Conservation (phyloP, 1,140 invertebrate genomes). For the Venturia canescens region DNA sequence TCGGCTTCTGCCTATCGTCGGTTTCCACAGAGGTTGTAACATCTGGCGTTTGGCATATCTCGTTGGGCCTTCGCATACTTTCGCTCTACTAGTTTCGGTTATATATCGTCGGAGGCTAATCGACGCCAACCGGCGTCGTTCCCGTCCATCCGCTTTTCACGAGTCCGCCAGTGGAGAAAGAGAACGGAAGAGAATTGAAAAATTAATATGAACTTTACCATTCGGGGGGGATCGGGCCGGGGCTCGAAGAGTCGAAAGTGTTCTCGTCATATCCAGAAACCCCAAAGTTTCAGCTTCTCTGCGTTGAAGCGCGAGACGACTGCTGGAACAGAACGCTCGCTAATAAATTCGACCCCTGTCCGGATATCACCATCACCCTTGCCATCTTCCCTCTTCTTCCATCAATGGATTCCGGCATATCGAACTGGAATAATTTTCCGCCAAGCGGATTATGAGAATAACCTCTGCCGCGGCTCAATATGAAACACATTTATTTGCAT, state of each 20-base stretch:
- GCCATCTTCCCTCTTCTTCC: background rate
- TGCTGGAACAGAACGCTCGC: slow-evolving; percentile 5
- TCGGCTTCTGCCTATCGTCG: background rate
- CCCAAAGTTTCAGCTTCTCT: slow-evolving; percentile 22
- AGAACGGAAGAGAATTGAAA: slow-evolving; percentile 17
- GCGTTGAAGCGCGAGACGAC: background rate
- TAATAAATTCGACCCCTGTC: slow-evolving; percentile 12
- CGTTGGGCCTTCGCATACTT: slow-evolving; percentile 15
- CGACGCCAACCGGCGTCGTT: slow-evolving; percentile 34
- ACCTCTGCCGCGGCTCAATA: background rate
- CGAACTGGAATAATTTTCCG: slow-evolving; percentile 23
- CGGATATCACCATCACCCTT: background rate
- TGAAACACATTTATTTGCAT: background rate
- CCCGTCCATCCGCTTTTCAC: slow-evolving; percentile 24
- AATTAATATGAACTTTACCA: slow-evolving; percentile 38
- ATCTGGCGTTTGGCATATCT: slow-evolving; percentile 34
- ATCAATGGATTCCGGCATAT: slow-evolving; percentile 13
- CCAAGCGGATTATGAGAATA: background rate
- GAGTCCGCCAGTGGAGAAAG: background rate
- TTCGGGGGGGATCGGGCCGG: background rate
- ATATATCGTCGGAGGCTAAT: slow-evolving; percentile 24
- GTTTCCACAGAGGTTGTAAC: slow-evolving; percentile 9
- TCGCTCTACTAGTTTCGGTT: background rate
- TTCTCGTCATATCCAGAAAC: slow-evolving; percentile 9
- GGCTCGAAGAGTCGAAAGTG: background rate